phyloP scores from a whole-genome alignment of 1,140 invertebrate genomes.

The Apolygus lucorum region DNA sequence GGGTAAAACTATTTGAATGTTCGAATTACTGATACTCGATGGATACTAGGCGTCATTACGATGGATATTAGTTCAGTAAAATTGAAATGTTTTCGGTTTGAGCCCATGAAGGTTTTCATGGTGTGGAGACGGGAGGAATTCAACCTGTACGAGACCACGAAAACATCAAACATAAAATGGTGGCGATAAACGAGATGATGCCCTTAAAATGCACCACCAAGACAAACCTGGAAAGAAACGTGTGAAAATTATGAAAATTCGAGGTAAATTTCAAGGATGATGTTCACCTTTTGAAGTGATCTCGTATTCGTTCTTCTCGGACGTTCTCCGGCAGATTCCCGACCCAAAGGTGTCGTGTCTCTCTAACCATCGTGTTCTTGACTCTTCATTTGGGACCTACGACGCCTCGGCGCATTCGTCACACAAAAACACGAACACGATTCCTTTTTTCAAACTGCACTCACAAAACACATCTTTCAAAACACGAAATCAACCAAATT shows the following conservation, averaged over 20 bases:
- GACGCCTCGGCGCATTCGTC: constrained; percentile 33
- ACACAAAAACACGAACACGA: constrained; percentile 27
- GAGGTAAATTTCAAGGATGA: not conserved
- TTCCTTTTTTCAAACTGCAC: constrained; percentile 29
- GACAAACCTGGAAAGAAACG: not conserved
- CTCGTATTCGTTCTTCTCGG: constrained; percentile 86
- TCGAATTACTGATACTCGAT: no score
- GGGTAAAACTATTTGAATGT: no score
- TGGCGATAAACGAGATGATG: no score
- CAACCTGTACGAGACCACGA: no score
- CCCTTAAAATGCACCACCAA: not conserved
- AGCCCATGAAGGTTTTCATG: not conserved
- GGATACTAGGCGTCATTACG: no score
- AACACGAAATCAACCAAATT: not conserved
- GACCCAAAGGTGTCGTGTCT: constrained; percentile 99
- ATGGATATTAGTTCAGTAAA: no score
- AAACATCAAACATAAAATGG: no score
- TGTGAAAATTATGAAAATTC: not conserved
- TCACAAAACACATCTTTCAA: constrained; percentile 25
- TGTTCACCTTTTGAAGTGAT: constrained; percentile 90
- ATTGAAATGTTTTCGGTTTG: no score
- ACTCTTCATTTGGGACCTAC: constrained; percentile 48
- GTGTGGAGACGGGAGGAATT: not conserved
- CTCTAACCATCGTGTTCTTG: constrained; percentile 95
- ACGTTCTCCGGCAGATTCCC: constrained; percentile 99